A percentile compares a stretch with the other conserved stretches of the same genome.
Evolutionary conservation across 2,888 invertebrate genomes (phyloP).

Genomic region (Zaprionus bogoriensis): DNA sequence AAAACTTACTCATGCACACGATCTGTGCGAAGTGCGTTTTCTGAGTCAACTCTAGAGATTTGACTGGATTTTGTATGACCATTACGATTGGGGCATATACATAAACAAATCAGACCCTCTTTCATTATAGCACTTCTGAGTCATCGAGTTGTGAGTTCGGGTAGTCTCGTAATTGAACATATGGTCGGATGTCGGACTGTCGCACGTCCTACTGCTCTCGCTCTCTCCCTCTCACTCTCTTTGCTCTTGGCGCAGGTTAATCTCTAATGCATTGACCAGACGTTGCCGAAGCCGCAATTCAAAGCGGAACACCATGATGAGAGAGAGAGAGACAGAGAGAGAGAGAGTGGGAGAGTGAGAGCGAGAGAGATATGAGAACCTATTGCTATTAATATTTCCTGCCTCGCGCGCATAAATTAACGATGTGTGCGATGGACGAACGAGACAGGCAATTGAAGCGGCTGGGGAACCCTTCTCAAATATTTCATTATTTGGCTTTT

Average conservation of each 20-base stretch:
- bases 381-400: constrained; percentile 73
- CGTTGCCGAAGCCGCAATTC: constrained; percentile 16
- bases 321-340: neutral
- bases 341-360: neutral
- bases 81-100: constrained; percentile 5
- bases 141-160: constrained; percentile 13
- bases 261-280: constrained; percentile 35
- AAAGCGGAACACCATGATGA: constrained; percentile 42
- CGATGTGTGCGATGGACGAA: constrained; percentile 26
- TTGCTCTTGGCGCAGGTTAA: constrained; percentile 21
- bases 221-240: neutral
- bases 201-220: too few relatives aligned
- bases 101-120: constrained; percentile 16
- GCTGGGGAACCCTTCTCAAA: constrained; percentile 65
- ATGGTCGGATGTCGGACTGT: constrained; percentile 21
- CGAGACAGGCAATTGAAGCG: constrained; percentile 11
- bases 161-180: constrained; percentile 24
- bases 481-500: constrained; percentile 50
- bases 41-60: constrained; percentile 20
- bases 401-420: constrained; percentile 74
- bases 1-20: neutral
- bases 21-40: neutral
- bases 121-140: constrained; percentile 26
- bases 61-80: neutral
- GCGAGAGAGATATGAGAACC: constrained; percentile 1